Evolutionary conservation across 2,888 invertebrate genomes (phyloP).

Genomic region (Cecidostiba fungosa): DNA sequence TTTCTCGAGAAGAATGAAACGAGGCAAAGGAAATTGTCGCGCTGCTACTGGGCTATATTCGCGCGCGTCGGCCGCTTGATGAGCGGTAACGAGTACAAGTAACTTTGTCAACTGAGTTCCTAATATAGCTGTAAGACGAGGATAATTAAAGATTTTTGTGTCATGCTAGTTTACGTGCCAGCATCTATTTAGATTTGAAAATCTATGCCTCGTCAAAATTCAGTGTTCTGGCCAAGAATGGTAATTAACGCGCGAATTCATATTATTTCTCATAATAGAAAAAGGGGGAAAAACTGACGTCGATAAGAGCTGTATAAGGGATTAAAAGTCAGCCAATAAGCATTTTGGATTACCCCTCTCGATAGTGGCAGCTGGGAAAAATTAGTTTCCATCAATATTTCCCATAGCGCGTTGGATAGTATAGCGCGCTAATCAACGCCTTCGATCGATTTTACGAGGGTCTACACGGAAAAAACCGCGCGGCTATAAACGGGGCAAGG

Average conservation of each 20-base stretch:
- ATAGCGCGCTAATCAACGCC: slow-evolving; percentile 32
- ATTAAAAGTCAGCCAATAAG: not conserved
- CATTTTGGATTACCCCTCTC: slow-evolving; percentile 20
- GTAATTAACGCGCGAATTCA: not conserved
- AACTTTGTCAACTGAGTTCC: slow-evolving; percentile 48
- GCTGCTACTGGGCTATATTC: not conserved
- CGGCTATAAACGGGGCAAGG: slow-evolving; percentile 9
- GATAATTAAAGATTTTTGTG: slow-evolving; percentile 52
- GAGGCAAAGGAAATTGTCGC: slow-evolving; percentile 47
- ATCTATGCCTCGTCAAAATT: not conserved
- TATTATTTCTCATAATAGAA: not conserved
- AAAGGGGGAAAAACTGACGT: not conserved
- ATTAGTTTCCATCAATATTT: slow-evolving; percentile 33
- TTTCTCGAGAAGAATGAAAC: slow-evolving; percentile 61
- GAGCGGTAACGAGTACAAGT: slow-evolving; percentile 56
- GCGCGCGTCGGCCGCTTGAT: slow-evolving; percentile 26
- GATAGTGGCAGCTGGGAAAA: slow-evolving; percentile 11
- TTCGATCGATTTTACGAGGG: slow-evolving; percentile 22
- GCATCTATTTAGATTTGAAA: not conserved
- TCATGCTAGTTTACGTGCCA: slow-evolving; percentile 40
- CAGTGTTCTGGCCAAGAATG: not conserved
- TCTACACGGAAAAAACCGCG: slow-evolving; percentile 20
- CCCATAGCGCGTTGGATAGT: not conserved
- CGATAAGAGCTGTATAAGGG: too few species aligned
- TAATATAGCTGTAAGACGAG: not conserved